Conservation (phyloP, 2,888 invertebrate species). For the Caprella mutica region DNA sequence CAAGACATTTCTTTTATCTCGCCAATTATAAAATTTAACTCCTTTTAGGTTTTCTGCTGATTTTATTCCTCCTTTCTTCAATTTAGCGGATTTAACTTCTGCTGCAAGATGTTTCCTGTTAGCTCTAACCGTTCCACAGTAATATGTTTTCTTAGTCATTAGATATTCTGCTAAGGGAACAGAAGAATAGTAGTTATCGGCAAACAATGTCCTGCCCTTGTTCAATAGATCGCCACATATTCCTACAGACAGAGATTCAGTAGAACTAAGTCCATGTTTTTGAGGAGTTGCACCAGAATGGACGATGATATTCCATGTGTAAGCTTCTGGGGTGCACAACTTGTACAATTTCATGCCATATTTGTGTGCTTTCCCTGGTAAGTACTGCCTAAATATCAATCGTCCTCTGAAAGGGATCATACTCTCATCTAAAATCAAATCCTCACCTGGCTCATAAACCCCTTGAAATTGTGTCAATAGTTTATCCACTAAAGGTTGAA, state of each 20-base stretch:
- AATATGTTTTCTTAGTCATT: slow-evolving; percentile 13
- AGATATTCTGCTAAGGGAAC: slow-evolving; percentile 11
- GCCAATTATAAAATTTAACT: slow-evolving; percentile 11
- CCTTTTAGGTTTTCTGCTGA: slow-evolving; percentile 15
- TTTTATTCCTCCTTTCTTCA: slow-evolving; percentile 5
- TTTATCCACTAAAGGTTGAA: slow-evolving; percentile 4
- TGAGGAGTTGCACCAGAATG: neutral
- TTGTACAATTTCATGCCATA: slow-evolving; percentile 18
- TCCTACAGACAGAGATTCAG: slow-evolving; percentile 1
- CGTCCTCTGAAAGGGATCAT: slow-evolving; percentile 17
- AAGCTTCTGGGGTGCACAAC: slow-evolving; percentile 13
- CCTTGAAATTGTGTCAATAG: neutral
- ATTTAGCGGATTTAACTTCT: slow-evolving; percentile 15
- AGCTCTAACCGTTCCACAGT: slow-evolving; percentile 12
- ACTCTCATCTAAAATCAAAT: slow-evolving; percentile 11
- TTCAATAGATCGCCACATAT: neutral
- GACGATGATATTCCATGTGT: slow-evolving; percentile 17
- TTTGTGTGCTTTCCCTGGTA: slow-evolving; percentile 10
- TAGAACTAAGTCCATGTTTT: slow-evolving; percentile 1
- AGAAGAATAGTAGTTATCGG: slow-evolving; percentile 6
- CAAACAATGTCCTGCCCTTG: slow-evolving; percentile 2
- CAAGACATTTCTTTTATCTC: slow-evolving; percentile 13
- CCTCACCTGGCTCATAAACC: slow-evolving; percentile 14
- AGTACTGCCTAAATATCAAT: slow-evolving; percentile 4
- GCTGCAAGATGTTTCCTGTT: slow-evolving; percentile 7